These are phyloP conservation scores for Adoxophyes honmai DNA, from an alignment of 1,140 invertebrate genomes.

Conservation along the genomic window DNA sequence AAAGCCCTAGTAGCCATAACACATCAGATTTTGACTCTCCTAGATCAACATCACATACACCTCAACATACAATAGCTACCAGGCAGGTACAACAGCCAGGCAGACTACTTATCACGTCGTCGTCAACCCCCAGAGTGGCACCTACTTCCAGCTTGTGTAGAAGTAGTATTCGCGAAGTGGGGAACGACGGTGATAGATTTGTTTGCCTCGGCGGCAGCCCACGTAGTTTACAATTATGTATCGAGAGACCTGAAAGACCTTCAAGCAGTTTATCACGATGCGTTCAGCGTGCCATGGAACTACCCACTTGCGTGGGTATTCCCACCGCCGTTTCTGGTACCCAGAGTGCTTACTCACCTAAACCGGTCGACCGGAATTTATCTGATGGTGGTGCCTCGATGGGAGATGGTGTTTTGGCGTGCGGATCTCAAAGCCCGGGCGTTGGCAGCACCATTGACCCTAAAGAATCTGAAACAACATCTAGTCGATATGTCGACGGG, in stretches of 20 bases:
- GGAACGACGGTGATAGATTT: constrained; percentile 39
- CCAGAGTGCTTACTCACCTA: constrained; percentile 20
- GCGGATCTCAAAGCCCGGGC: constrained; percentile 28
- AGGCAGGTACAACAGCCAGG: constrained; percentile 41
- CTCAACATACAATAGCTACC: constrained; percentile 35
- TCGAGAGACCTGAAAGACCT: constrained; percentile 33
- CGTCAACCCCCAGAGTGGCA: constrained; percentile 47
- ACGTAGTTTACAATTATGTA: constrained; percentile 33
- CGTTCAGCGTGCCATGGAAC: constrained; percentile 40
- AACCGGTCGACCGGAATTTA: constrained; percentile 17
- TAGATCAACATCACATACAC: constrained; percentile 33
- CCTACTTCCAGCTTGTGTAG: constrained; percentile 29
- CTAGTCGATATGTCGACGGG: constrained; percentile 23
- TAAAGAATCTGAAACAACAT: constrained; percentile 20
- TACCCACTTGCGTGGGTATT: constrained; percentile 42
- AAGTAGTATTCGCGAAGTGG: constrained; percentile 33
- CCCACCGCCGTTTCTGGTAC: constrained; percentile 22
- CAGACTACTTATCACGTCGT: constrained; percentile 39
- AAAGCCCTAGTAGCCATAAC: constrained; percentile 36
- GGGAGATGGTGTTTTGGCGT: constrained; percentile 30
- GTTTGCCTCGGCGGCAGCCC: constrained; percentile 32
- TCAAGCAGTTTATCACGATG: constrained; percentile 31
- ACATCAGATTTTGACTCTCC: constrained; percentile 27
- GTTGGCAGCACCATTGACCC: constrained; percentile 21
- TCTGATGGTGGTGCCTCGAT: constrained; percentile 22